Percentiles rank a stretch among this genome's conserved stretches.
Conservation (phyloP, 2,888 invertebrate species). For the Hypomecis punctinalis region DNA sequence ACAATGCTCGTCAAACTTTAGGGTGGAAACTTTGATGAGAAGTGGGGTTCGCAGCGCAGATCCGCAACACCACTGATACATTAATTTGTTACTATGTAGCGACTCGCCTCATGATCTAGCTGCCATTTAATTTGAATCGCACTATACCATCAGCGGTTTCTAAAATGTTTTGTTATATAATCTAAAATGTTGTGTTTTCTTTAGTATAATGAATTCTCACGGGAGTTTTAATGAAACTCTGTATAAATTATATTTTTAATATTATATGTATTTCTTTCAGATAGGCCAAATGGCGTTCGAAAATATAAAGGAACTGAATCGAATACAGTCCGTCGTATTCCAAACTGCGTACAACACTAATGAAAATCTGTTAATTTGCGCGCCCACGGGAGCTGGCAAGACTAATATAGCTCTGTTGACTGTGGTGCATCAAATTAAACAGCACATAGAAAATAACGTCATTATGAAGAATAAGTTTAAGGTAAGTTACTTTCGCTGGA, state of each 20-base stretch:
- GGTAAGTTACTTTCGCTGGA: slow-evolving; percentile 70
- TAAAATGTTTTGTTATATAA: no score
- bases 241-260: background rate
- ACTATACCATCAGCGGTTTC: no score
- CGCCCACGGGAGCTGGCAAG: slow-evolving; percentile 99
- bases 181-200: no score
- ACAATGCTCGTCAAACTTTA: no score
- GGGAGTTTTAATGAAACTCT: no score
- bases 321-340: slow-evolving; percentile 98
- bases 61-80: no score
- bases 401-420: slow-evolving; percentile 98
- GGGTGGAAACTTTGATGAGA: no score
- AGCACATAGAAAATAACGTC: slow-evolving; percentile 91
- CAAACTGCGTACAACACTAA: slow-evolving; percentile 97
- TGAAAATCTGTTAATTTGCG: slow-evolving; percentile 98
- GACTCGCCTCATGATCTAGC: no score
- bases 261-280: slow-evolving; percentile 63
- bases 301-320: slow-evolving; percentile 94
- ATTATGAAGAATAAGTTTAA: slow-evolving; percentile 97
- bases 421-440: slow-evolving; percentile 95
- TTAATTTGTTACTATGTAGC: no score
- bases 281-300: slow-evolving; percentile 95
- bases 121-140: no score
- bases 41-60: no score
- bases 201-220: no score